phyloP scores from a whole-genome alignment of 2,797 vertebrate genomes.

The Acanthurus lineatus region DNA sequence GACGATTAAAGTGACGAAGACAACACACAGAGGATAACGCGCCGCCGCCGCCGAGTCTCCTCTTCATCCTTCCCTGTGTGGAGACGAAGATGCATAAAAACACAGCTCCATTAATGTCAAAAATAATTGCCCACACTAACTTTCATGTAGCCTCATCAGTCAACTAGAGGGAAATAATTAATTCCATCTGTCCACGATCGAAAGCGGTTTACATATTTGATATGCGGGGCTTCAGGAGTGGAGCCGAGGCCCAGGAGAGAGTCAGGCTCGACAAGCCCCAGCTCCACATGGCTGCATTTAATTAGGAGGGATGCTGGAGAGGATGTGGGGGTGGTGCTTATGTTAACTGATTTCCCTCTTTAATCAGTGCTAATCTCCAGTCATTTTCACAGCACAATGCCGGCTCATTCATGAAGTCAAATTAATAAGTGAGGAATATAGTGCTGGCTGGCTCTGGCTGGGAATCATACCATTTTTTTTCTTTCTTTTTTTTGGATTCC shows the following conservation, averaged over 20 bases:
- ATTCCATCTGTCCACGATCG: constrained; percentile 83
- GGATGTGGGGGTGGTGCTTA: constrained; percentile 90
- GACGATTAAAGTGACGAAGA: constrained; percentile 32
- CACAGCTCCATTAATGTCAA: constrained; percentile 59
- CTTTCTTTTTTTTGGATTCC: not conserved
- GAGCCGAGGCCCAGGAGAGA: constrained; percentile 78
- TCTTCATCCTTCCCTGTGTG: not conserved
- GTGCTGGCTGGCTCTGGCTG: constrained; percentile 47
- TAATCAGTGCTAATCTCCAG: constrained; percentile 90
- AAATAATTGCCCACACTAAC: constrained; percentile 76
- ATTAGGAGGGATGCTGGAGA: constrained; percentile 92
- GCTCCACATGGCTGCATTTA: constrained; percentile 97
- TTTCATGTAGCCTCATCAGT: constrained; percentile 80
- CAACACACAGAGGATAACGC: not conserved
- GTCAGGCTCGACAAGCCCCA: constrained; percentile 84
- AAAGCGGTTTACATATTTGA: constrained; percentile 83
- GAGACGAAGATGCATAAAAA: constrained; percentile 45
- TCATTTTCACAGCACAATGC: constrained; percentile 81
- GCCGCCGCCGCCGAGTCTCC: not conserved
- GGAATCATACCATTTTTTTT: constrained; percentile 20
- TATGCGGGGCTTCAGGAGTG: constrained; percentile 71
- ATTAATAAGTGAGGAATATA: constrained; percentile 79
- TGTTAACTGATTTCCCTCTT: constrained; percentile 94
- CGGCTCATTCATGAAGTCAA: constrained; percentile 76
- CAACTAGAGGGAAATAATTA: constrained; percentile 78